Conservation (phyloP, 2,113 vertebrate genomes). For the Eurystomus gularis region DNA sequence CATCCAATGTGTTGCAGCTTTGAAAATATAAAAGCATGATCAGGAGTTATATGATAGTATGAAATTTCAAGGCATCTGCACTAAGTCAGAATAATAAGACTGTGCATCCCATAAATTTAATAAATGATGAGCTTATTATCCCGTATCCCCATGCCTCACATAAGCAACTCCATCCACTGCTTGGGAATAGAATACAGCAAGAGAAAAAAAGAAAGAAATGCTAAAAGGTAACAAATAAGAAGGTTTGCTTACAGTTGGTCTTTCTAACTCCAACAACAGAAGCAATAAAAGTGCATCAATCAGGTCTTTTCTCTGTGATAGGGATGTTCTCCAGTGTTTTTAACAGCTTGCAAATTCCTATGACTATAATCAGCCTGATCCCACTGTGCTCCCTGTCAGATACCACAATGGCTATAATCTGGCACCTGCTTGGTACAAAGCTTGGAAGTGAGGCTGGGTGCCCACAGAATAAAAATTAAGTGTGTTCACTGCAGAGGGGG, state of each 20-base stretch:
- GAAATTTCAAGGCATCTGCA: not conserved
- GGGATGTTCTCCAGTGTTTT: conserved; percentile 39
- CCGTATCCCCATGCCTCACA: not conserved
- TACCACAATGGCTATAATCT: conserved; percentile 63
- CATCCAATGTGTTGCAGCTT: not conserved
- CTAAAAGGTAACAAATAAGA: not conserved
- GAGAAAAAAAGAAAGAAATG: not conserved
- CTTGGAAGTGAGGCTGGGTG: conserved; percentile 49
- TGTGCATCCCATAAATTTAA: not conserved
- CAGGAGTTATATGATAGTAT: not conserved
- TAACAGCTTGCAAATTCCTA: conserved; percentile 65
- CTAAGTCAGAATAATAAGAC: not conserved
- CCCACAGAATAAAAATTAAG: conserved; percentile 62
- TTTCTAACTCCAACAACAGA: not conserved
- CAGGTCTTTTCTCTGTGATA: not conserved
- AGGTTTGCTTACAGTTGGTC: conserved; percentile 5
- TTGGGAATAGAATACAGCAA: not conserved
- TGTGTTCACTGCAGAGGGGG: not conserved
- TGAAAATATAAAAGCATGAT: not conserved
- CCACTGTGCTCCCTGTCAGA: conserved; percentile 65
- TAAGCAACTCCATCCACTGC: not conserved
- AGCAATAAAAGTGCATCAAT: conserved; percentile 34
- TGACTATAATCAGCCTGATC: conserved; percentile 63
- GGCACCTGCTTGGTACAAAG: conserved; percentile 71
- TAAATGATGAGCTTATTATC: not conserved